These are phyloP conservation scores for Gryllus longicercus DNA, from an alignment of 2,888 invertebrate species.

Conservation along the genomic window DNA sequence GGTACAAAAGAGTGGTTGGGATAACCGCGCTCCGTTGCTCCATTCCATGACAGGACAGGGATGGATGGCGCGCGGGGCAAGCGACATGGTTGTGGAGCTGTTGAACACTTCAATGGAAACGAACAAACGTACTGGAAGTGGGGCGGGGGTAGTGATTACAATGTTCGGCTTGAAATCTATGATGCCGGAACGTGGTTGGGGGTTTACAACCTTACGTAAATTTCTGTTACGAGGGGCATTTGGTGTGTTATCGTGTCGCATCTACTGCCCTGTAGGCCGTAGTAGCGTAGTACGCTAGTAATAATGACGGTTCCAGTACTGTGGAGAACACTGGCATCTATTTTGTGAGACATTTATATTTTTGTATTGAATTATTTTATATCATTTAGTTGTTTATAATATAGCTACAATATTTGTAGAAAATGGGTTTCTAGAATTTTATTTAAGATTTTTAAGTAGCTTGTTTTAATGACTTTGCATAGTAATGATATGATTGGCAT, in stretches of 20 bases:
- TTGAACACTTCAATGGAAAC: slow-evolving; percentile 10
- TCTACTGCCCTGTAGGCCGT: background rate
- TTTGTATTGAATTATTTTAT: no score
- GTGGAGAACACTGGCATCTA: no score
- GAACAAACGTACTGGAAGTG: background rate
- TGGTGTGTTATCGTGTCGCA: background rate
- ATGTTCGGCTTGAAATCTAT: slow-evolving; percentile 8
- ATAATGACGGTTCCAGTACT: background rate
- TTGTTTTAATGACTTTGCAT: no score
- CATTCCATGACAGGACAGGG: background rate
- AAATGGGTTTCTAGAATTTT: no score
- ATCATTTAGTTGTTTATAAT: no score
- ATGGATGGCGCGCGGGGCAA: background rate
- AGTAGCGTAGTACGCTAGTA: background rate
- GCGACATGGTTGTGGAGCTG: slow-evolving; percentile 7
- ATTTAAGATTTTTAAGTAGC: no score
- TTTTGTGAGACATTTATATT: no score
- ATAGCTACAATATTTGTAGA: no score
- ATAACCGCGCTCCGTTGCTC: background rate
- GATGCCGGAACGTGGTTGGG: background rate
- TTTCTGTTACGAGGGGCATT: slow-evolving; percentile 9
- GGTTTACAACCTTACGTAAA: slow-evolving; percentile 10
- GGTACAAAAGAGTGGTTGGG: background rate
- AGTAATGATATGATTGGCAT: no score
- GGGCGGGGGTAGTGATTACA: background rate